Evolutionary conservation across 2,113 vertebrate genomes (phyloP), one percentile per base, ranked within the genome.

Genomic region (Chloebia gouldiae): DNA sequence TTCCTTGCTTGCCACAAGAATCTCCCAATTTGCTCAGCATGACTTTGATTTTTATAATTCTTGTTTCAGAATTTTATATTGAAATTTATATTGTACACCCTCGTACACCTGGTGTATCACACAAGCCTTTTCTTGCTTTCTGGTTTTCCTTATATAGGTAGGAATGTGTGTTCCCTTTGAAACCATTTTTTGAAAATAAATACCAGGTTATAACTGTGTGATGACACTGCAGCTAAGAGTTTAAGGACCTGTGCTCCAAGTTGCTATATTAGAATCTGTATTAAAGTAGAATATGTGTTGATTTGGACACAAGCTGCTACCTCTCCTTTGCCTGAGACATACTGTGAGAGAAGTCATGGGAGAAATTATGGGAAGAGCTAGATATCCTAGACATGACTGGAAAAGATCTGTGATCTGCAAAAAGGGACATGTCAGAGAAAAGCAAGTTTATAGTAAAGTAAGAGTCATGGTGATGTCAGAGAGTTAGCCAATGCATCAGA

Each of bases 21-120:
- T 31, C 6, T 39, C 23, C n/a, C 9, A 40, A 40, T 66, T 88
- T 35, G 11, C 21, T 76, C 33, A 60, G 7, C 12, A 12, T 24
- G 15, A 15, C 57, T 93, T 81, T 75, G 31, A 39, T 78, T 86
- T 81, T 63, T 1, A 35, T 4, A 3, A 10, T 9, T 72, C 9
- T 40, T 37, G 37, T 45, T 51, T 30, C 25, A 12, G 27, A n/a
- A 47, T 76, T 79, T 93, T 40, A 19, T 53, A 53, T 6, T 49
- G 20, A 81, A 49, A 11, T 1, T 28, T 82, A 39, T 39, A 39
- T 39, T 39, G 39, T 9, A 6, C 2, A 0, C 4, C 3, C 2
- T 13, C 12, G 7, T 15, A 10, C 20, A 57, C 3, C 4, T n/a
- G 9, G 11, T 17, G 6, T 19, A 30, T 42, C 35, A 83, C 23